Conservation (phyloP, 2,113 vertebrate species). For the Mesitornis unicolor region DNA sequence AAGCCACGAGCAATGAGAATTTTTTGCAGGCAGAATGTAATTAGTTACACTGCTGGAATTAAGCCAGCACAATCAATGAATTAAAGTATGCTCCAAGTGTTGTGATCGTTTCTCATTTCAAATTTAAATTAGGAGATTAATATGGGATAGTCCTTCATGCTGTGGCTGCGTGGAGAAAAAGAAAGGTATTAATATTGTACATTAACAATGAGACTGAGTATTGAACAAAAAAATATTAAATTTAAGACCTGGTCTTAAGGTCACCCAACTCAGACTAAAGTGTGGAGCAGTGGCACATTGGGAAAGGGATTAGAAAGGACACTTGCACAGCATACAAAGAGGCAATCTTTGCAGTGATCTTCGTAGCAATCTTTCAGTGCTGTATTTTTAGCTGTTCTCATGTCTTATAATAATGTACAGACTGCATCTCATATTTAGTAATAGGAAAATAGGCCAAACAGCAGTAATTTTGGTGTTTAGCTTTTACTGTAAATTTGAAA, state of each 20-base stretch:
- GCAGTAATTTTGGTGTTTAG: not conserved
- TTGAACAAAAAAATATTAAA: not conserved
- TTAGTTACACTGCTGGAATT: not conserved
- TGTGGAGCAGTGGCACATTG: rapidly evolving
- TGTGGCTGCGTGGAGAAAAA: not conserved
- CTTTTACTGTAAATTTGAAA: not conserved
- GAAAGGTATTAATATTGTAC: not conserved
- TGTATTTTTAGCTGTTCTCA: not conserved
- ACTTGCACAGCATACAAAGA: no score
- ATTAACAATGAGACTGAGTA: not conserved
- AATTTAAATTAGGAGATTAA: slow-evolving; percentile 8
- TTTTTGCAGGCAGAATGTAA: not conserved
- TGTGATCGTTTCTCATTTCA: not conserved
- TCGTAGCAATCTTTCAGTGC: rapidly evolving
- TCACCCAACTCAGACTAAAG: not conserved
- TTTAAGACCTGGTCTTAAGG: not conserved
- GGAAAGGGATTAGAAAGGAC: not conserved
- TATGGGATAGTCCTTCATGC: not conserved
- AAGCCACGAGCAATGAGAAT: not conserved
- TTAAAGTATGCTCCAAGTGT: not conserved
- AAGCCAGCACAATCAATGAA: slow-evolving; percentile 6
- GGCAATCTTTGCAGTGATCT: not conserved
- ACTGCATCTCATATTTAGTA: not conserved
- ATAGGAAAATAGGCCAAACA: not conserved
- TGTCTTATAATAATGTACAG: rapidly evolving